Conservation (phyloP, 2,888 invertebrate genomes). For the Aphodius granarius region DNA sequence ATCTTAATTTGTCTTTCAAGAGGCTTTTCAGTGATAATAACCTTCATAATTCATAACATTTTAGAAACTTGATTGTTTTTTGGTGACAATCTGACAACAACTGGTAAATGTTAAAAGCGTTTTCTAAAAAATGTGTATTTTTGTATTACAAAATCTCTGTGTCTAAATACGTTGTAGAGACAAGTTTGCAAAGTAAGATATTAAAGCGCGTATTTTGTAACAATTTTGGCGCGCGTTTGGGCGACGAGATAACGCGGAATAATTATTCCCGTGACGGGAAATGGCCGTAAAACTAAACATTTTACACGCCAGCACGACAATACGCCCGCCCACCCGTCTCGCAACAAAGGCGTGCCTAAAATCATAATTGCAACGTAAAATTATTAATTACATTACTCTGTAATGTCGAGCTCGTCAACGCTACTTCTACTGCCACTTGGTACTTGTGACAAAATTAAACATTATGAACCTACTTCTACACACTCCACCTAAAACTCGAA, state of each 20-base stretch:
- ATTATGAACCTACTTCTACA: background rate
- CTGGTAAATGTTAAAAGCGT: too few species aligned
- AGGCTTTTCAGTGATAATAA: background rate
- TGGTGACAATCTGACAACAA: too few species aligned
- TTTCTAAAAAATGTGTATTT: too few species aligned
- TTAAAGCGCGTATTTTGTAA: background rate
- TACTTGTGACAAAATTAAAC: background rate
- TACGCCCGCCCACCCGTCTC: background rate
- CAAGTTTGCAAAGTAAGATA: background rate
- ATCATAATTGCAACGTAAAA: background rate
- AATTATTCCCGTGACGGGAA: background rate
- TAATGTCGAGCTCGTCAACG: background rate
- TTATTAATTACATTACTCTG: background rate
- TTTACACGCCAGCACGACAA: background rate
- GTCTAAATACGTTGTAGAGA: background rate
- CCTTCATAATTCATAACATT: too few species aligned
- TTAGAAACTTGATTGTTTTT: too few species aligned
- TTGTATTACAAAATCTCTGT: too few species aligned
- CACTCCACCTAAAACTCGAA: background rate
- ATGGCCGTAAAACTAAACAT: background rate
- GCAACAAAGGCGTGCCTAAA: background rate
- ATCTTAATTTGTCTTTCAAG: background rate
- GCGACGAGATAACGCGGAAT: background rate
- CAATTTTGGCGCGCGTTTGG: background rate
- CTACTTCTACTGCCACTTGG: background rate